phyloP scores from a whole-genome alignment of 1,140 invertebrate species.

The Hormaphis cornu region DNA sequence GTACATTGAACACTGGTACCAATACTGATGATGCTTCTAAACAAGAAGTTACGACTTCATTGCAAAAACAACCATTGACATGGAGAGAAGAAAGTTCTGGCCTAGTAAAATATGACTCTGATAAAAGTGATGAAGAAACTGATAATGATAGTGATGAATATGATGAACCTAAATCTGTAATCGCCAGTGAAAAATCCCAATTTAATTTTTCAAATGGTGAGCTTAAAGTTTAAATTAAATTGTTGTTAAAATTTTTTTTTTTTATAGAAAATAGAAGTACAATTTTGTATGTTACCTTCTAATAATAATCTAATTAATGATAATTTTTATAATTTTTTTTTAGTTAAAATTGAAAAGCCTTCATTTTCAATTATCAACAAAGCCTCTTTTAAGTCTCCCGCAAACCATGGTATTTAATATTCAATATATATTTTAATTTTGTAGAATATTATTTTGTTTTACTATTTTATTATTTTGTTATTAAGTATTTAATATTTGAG shows the following conservation, averaged over 20 bases:
- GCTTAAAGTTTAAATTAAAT: too few relatives aligned
- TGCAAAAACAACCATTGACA: not conserved
- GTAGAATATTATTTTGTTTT: not conserved
- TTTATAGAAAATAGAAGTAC: too few relatives aligned
- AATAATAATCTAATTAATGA: not conserved
- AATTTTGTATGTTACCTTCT: not conserved
- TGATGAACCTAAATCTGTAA: not conserved
- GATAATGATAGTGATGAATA: conserved; percentile 12
- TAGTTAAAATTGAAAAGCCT: conserved; percentile 6
- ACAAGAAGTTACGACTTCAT: not conserved
- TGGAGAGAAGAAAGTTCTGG: conserved; percentile 26
- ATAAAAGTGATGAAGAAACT: conserved; percentile 17
- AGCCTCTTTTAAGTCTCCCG: not conserved
- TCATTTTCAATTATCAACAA: not conserved
- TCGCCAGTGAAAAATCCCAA: not conserved
- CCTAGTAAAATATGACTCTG: conserved; percentile 17
- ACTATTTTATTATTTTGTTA: too few relatives aligned
- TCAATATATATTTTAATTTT: not conserved
- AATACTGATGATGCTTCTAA: not conserved
- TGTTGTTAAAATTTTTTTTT: too few relatives aligned
- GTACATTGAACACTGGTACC: not conserved
- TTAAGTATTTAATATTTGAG: not conserved
- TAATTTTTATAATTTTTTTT: not conserved
- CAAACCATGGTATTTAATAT: not conserved
- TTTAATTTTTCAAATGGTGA: not conserved